A percentile compares a stretch with the other conserved stretches of the same genome.
Evolutionary conservation across 2,797 vertebrate species (phyloP).

Genomic region (Catamblyrhynchus diadema): DNA sequence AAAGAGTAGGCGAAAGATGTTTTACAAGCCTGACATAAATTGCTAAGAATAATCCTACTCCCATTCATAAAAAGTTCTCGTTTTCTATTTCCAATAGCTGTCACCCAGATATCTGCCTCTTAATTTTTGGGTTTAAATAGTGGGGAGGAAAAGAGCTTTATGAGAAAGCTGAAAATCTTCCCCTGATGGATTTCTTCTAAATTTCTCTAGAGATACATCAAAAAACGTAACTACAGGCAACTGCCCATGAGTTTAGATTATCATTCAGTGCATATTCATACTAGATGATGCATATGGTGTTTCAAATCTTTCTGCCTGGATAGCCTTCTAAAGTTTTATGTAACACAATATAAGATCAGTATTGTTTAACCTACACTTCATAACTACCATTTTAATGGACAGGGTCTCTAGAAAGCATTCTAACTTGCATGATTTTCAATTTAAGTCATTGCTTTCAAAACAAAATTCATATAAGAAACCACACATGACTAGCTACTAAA

Average conservation of each 20-base stretch:
- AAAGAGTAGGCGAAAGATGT: not conserved
- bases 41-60: not conserved
- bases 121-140: not conserved
- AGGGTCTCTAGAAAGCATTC: not conserved
- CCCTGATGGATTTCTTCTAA: not conserved
- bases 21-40: conserved; percentile 8
- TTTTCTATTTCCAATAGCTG: not conserved
- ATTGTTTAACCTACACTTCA: not conserved
- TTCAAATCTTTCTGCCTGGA: not conserved
- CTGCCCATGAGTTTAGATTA: not conserved
- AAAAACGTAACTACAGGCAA: not conserved
- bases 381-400: not conserved
- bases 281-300: not conserved
- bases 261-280: not conserved
- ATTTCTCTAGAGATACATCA: not conserved
- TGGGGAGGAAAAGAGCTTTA: not conserved
- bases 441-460: not conserved
- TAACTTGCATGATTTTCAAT: not conserved
- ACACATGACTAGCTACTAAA: not conserved
- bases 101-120: not conserved
- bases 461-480: not conserved
- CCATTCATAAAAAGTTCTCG: not conserved
- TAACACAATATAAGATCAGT: not conserved
- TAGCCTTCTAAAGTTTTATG: not conserved
- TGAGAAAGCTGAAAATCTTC: not conserved